These are phyloP conservation scores for Rhegmatorhina hoffmannsi DNA, from an alignment of 2,113 vertebrate genomes.

Conservation along the genomic window DNA sequence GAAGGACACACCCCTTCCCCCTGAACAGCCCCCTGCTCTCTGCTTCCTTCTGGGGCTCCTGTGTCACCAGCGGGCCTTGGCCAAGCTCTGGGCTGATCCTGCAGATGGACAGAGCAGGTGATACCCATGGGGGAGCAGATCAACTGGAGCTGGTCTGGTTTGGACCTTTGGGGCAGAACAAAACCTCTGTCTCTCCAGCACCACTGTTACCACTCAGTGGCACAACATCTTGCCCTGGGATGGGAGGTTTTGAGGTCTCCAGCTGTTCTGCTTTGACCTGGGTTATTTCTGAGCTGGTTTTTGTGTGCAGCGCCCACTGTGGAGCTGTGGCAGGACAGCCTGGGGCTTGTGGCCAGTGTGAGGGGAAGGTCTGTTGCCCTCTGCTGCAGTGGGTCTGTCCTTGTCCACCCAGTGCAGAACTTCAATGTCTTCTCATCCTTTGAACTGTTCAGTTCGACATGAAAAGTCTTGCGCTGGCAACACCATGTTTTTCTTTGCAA, in stretches of 20 bases:
- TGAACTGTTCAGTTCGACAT: not conserved
- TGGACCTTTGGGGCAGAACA: not conserved
- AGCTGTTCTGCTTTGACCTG: not conserved
- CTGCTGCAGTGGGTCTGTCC: fast-evolving
- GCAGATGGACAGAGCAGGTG: not conserved
- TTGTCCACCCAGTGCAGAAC: not conserved
- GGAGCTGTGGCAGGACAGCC: not conserved
- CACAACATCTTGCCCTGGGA: not conserved
- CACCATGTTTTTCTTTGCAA: not conserved
- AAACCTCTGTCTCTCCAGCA: not conserved
- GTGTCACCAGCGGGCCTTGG: fast-evolving
- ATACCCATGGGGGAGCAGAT: not conserved
- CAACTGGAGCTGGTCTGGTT: not conserved
- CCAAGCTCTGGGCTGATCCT: not conserved
- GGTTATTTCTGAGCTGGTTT: not conserved
- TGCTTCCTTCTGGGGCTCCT: not conserved
- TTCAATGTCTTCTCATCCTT: not conserved
- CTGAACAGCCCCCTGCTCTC: not conserved
- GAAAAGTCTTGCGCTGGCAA: not conserved
- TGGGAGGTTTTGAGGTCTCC: not conserved
- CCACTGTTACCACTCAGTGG: not conserved
- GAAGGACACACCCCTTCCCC: not conserved
- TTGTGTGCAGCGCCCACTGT: not conserved
- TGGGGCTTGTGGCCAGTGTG: fast-evolving
- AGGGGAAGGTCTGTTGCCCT: not conserved